Evolutionary conservation across 2,113 vertebrate genomes (phyloP), one percentile per base, ranked within the genome.

Genomic region (Corythornis vintsioides): DNA sequence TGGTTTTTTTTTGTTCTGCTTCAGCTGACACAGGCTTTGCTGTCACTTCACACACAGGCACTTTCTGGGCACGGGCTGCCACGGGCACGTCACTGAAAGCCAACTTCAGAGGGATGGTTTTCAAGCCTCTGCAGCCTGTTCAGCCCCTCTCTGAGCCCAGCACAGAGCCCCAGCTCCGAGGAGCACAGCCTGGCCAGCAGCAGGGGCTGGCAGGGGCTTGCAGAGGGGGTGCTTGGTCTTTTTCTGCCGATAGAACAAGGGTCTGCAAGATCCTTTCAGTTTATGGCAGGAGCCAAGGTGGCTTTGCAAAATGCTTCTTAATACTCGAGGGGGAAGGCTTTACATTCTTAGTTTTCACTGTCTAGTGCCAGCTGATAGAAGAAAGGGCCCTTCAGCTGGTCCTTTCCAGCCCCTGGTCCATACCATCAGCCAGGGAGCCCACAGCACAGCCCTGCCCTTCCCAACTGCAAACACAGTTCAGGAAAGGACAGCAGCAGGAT

Each of bases 31-130:
- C 2, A 25, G 73, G 10, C 71, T 70, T 70, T 40, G 88, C 88
- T 96, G 88, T 83, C 88, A 83, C 83, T 90, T 92, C 81, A 88
- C 67, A 89, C 70, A 75, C 64, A 63, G 66, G 35, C 86, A 52
- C 77, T 60, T 56, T 90, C 92, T 89, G 84, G 83, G 81, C 89
- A 94, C 19, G 3, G 26, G 48, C 81, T 84, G 88, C 86, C 92
- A 94, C 86, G 69, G 75, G 55, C 92, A 86, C 33, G 5, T 86
- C 90, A 90, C 80, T 0, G 48, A 81, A 78, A 29, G 74, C 88
- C 18, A 91, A 63, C 64, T 92, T 88, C 80, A 93, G 40, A 84
- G 73, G 70, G 61, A 75, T 3, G 18, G 73, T 12, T 74, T 13
- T 12, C 57, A 79, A 96, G 24, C 45, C 47, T 66, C n/a, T 38